phyloP scores from a whole-genome alignment of 1,140 invertebrate genomes.

The Lucilia cuprina region DNA sequence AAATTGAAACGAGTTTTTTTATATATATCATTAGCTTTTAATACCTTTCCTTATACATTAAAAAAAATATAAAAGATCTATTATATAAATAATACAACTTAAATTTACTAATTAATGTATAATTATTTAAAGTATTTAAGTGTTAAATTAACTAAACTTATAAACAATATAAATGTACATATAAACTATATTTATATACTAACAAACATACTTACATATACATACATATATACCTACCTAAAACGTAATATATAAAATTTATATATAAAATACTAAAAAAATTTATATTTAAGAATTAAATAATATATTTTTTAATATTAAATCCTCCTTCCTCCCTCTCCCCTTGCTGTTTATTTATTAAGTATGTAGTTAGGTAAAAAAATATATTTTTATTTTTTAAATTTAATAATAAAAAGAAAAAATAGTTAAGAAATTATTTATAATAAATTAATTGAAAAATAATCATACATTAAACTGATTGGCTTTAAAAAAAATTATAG shows the following conservation, averaged over 20 bases:
- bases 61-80: background rate
- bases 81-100: background rate
- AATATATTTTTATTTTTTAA: background rate
- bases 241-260: too few relatives aligned
- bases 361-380: conserved; percentile 7
- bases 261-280: too few relatives aligned
- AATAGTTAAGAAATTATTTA: background rate
- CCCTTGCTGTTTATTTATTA: background rate
- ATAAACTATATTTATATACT: background rate
- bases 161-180: background rate
- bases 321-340: too few relatives aligned
- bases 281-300: too few relatives aligned
- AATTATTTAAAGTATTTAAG: background rate
- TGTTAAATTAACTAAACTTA: background rate
- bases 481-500: background rate
- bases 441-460: background rate
- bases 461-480: background rate
- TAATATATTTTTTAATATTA: too few relatives aligned
- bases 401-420: background rate
- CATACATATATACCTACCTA: too few relatives aligned
- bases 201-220: too few relatives aligned
- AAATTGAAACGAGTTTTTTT: background rate
- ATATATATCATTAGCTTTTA: conserved; percentile 8
- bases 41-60: background rate
- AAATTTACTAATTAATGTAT: background rate